Conservation (phyloP, 2,888 invertebrate species). For the Sphinx pinastri region DNA sequence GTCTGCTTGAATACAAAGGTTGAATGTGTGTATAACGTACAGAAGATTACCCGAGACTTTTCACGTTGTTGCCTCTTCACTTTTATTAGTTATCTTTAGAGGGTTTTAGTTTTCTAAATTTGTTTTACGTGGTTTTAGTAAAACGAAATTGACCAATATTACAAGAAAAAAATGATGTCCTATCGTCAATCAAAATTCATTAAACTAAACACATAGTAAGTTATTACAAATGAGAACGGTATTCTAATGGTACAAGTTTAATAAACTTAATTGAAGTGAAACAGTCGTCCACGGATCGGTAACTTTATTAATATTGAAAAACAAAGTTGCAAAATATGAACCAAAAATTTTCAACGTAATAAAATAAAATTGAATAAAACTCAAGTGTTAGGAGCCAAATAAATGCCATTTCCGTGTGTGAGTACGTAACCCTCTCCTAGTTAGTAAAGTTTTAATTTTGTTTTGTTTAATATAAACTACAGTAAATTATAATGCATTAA, state of each 20-base stretch:
- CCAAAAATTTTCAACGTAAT: slow-evolving; percentile 9
- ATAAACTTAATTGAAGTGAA: not conserved
- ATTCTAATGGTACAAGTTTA: not conserved
- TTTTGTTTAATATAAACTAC: slow-evolving; percentile 80
- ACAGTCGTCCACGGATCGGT: not conserved
- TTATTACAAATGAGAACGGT: not conserved
- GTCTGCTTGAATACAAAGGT: slow-evolving; percentile 56
- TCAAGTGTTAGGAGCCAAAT: slow-evolving; percentile 10
- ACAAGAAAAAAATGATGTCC: too few species aligned
- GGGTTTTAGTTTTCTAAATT: not conserved
- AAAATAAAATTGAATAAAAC: slow-evolving; percentile 10
- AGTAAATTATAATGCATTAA: slow-evolving; percentile 82
- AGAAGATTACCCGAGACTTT: slow-evolving; percentile 25
- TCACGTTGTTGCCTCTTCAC: slow-evolving; percentile 21
- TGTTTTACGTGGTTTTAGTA: not conserved
- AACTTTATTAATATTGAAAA: not conserved
- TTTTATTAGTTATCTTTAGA: slow-evolving; percentile 22
- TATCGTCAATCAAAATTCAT: too few species aligned
- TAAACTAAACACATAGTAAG: too few species aligned
- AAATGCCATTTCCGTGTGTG: slow-evolving; percentile 14
- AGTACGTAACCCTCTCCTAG: slow-evolving; percentile 33
- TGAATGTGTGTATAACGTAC: slow-evolving; percentile 49
- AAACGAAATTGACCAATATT: not conserved
- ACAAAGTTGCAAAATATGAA: slow-evolving; percentile 8
- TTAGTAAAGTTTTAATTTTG: slow-evolving; percentile 77